phyloP scores from a whole-genome alignment of 2,113 vertebrate species.

The Mastomys coucha region DNA sequence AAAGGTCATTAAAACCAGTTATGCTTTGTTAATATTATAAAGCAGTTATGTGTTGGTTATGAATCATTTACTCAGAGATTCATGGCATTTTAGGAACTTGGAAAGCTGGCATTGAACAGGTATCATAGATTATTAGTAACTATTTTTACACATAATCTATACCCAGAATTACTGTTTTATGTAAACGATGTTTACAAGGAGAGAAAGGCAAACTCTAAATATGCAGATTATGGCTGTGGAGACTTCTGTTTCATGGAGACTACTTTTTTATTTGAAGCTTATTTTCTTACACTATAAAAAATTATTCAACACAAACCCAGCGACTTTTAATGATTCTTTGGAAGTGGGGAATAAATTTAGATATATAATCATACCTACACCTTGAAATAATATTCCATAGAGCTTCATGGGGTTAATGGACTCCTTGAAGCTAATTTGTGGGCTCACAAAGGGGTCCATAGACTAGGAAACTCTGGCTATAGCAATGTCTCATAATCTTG shows the following conservation, averaged over 20 bases:
- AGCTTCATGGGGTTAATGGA: background rate
- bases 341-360: background rate
- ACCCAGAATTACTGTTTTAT: background rate
- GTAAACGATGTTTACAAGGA: background rate
- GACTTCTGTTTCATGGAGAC: background rate
- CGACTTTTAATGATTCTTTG: background rate
- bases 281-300: background rate
- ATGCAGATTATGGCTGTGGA: background rate
- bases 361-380: background rate
- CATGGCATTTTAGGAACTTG: background rate
- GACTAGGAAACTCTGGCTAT: background rate
- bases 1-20: background rate
- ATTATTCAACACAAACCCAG: background rate
- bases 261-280: background rate
- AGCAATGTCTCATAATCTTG: background rate
- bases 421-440: background rate
- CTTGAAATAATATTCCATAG: background rate
- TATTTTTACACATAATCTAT: background rate
- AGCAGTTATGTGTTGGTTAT: background rate
- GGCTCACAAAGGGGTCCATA: background rate
- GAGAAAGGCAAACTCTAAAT: background rate
- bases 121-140: background rate
- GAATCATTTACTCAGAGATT: background rate
- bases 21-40: constrained; percentile 13
- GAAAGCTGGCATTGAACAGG: background rate